A percentile compares a stretch with the other conserved stretches of the same genome.
Conservation (phyloP, 1,140 invertebrate genomes). For the Lepidotrigona ventralis region DNA sequence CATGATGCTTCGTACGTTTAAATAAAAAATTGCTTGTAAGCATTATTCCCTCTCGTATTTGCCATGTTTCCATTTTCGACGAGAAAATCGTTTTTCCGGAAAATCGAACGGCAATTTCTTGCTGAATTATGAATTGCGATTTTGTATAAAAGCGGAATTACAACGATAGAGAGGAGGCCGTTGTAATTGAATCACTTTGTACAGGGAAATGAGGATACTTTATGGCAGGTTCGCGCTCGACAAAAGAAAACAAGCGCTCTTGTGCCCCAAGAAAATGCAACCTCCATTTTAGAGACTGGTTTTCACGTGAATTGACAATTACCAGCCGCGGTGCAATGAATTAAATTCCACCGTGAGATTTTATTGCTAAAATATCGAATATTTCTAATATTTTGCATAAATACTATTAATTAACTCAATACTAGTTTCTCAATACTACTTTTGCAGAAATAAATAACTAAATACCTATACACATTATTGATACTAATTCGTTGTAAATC, state of each 20-base stretch:
- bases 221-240: constrained; percentile 9
- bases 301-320: background rate
- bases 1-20: background rate
- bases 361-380: background rate
- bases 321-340: background rate
- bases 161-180: background rate
- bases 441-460: background rate
- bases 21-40: constrained; percentile 8
- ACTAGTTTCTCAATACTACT: background rate
- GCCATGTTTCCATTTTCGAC: background rate
- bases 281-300: background rate
- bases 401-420: background rate
- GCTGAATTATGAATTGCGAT: constrained; percentile 41
- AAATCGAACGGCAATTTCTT: constrained; percentile 39
- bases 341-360: background rate
- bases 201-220: constrained; percentile 36
- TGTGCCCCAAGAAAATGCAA: background rate
- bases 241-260: constrained; percentile 27
- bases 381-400: background rate
- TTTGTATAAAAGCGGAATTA: constrained; percentile 37
- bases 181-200: constrained; percentile 41
- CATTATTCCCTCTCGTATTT: background rate
- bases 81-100: constrained; percentile 9
- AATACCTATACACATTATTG: background rate
- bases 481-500: background rate